Percentiles rank a stretch among this genome's conserved stretches.
Evolutionary conservation across 2,113 vertebrate genomes (phyloP).

Genomic region (Tetrax tetrax): DNA sequence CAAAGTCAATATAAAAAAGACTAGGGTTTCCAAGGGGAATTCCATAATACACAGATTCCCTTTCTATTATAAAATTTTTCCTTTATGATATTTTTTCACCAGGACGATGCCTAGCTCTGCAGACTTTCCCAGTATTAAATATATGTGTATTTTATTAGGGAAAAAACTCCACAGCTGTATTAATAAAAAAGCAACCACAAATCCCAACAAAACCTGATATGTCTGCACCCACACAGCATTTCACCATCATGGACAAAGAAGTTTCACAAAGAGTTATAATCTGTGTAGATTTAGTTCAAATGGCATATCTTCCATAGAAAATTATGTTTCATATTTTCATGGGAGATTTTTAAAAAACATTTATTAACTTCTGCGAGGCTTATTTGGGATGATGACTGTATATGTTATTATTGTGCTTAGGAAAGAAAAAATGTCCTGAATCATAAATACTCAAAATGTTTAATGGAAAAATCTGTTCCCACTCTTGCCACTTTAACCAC

Average conservation of each 20-base stretch:
- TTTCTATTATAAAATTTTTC: not conserved
- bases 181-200: not conserved
- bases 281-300: not conserved
- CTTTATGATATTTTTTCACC: not conserved
- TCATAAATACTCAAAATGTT: not conserved
- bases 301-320: not conserved
- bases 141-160: not conserved
- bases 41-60: not conserved
- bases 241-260: not conserved
- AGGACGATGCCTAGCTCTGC: not conserved
- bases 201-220: not conserved
- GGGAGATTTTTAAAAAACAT: not conserved
- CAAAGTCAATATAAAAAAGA: constrained; percentile 14
- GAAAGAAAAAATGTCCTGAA: not conserved
- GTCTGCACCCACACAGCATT: not conserved
- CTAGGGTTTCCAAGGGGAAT: constrained; percentile 21
- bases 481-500: not conserved
- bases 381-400: not conserved
- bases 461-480: not conserved
- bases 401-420: not conserved
- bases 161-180: not conserved
- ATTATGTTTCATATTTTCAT: not conserved
- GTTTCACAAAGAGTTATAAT: not conserved
- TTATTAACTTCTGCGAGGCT: not conserved
- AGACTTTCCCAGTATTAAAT: not conserved